Base-by-base conservation (phyloP, 2,113 vertebrate species). In the Conger conger region DNA sequence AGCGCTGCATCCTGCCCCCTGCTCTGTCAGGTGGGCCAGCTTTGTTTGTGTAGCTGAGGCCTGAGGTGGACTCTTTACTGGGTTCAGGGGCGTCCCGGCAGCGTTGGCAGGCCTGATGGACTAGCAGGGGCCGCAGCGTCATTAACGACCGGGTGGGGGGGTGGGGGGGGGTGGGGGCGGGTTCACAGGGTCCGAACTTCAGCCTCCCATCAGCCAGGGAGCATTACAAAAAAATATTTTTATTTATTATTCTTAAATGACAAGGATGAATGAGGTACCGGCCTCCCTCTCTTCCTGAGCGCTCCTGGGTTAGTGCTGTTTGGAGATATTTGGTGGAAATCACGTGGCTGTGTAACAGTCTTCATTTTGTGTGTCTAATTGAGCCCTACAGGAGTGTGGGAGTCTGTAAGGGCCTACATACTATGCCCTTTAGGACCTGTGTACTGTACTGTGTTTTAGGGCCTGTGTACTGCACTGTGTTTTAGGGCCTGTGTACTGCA, bases 1-100 rank as follows among this genome's bases (percentile, higher is more conserved):
- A 98, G 97, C 97, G 95, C 94, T 92, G 95, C 96, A 97, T 99
- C 98, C 98, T 98, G 98, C 96, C 93, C 93, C 94, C 95, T 96
- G 96, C 96, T 94, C 96, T 97, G 97, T 99, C 96, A 97, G 97
- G 96, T 97, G 97, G 96, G 96, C 95, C 94, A 63, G 92, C 95
- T 97, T 97, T 98, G 96, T 98, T 98, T 97, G 90, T 93, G 92
- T 95, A 95, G 94, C 95, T 93, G 92, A 94, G 91, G 92, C 93
- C 95, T 93, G 92, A 93, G 91, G 92, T 93, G 93, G 91, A 89
- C 89, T 88, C 93, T 80, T 94, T 84, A 94, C 95, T 92, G 92
- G 93, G 90, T 91, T 89, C 88, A 83, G 85, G 90, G 84, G 89
- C 90, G 93, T 93, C 88, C 92, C 85, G 91, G 92, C 91, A 87